Evolutionary conservation across 2,797 vertebrate genomes (phyloP), one percentile per base, ranked within the genome.

Genomic region (Alauda arvensis): DNA sequence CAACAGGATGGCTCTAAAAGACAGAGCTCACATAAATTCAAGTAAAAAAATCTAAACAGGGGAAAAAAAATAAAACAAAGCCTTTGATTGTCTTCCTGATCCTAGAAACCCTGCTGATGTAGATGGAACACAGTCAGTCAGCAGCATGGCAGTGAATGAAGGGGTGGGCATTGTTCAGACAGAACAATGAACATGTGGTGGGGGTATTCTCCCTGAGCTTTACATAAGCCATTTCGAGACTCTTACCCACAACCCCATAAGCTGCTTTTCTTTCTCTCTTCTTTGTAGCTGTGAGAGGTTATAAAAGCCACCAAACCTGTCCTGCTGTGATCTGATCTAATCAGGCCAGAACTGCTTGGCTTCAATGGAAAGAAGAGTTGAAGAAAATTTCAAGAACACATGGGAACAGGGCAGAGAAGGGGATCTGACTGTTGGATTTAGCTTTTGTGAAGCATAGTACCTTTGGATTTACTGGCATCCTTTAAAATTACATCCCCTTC

Each of bases 221-320:
- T 92, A 85, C 1, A 1, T 88, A 93, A 91, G 82, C 82, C 42
- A 29, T 3, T 84, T 43, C 1, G 14, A 91, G 76, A 83, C 56
- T 88, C 89, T 93, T 81, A 91, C 77, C 88, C 87, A 93, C 91
- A 93, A 60, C 88, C 25, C 74, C 11, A 0, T 94, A 94, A 95
- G 94, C 92, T 65, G 91, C 92, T 94, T 95, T 95, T 83, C 90
- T 67, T 89, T 76, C 76, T 80, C 87, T 87, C 74, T 78, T 91
- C 79, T 56, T 63, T 12, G 70, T 77, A 88, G 87, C 82, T 25
- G 31, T 55, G 74, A 87, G 93, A 88, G 74, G 90, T 78, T 90
- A 94, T 39, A 81, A 88, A 83, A 92, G 82, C 70, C 91, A 92
- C 82, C 4, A 0, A 94, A 94, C 79, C 79, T 72, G 88, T 74